phyloP scores from a whole-genome alignment of 2,888 invertebrate species.

The Latrodectus hesperus region DNA sequence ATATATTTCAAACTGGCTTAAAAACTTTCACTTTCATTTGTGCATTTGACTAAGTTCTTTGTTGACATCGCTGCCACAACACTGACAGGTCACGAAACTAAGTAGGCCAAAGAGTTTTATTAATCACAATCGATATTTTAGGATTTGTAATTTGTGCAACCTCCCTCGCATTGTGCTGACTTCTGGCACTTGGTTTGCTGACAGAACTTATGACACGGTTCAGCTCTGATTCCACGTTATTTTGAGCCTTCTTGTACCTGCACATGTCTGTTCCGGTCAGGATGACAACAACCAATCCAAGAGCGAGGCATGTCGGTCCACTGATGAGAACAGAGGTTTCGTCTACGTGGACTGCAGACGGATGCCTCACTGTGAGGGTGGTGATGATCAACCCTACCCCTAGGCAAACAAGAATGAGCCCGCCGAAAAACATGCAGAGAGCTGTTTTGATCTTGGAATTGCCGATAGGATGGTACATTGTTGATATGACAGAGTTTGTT shows the following conservation, averaged over 20 bases:
- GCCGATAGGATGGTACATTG: conserved; percentile 54
- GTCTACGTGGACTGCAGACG: conserved; percentile 23
- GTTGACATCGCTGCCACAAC: too few relatives aligned
- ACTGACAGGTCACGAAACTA: too few relatives aligned
- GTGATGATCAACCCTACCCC: conserved; percentile 47
- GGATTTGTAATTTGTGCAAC: conserved; percentile 22
- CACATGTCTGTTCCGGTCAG: conserved; percentile 56
- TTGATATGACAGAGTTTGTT: conserved; percentile 59
- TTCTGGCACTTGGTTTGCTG: conserved; percentile 9
- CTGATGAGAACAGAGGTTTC: conserved; percentile 59
- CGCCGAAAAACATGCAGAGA: conserved; percentile 57
- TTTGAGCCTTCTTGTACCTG: conserved; percentile 36
- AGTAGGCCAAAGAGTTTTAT: conserved; percentile 22
- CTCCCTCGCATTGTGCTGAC: neutral
- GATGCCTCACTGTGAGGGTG: conserved; percentile 7
- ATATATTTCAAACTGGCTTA: too few relatives aligned
- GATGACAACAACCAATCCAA: conserved; percentile 35
- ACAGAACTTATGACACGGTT: conserved; percentile 31
- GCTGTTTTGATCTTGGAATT: conserved; percentile 56
- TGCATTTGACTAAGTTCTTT: too few relatives aligned
- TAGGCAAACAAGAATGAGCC: conserved; percentile 41
- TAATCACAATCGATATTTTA: conserved; percentile 53
- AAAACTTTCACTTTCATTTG: too few relatives aligned
- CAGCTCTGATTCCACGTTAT: conserved; percentile 54
- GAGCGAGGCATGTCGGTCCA: conserved; percentile 54